Conservation (phyloP, 2,888 invertebrate species). For the Athalia circularis region DNA sequence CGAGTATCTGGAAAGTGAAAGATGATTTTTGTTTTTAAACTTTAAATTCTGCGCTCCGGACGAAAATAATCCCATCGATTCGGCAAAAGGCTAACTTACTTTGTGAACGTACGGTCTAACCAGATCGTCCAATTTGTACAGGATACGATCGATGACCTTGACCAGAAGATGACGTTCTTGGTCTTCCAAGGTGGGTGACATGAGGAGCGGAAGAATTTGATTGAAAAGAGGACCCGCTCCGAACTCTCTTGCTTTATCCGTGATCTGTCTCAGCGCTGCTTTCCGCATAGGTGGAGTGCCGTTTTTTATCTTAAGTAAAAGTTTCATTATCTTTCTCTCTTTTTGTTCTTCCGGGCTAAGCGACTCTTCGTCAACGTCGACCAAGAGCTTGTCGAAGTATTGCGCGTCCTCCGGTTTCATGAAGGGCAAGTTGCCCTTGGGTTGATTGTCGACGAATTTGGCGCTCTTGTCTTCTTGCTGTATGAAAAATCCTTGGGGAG, state of each 20-base stretch:
- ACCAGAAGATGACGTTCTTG: constrained; percentile 99
- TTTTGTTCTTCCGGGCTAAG: constrained; percentile 97
- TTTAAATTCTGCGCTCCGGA: background rate
- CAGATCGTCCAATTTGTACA: constrained; percentile 98
- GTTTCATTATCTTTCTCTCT: constrained; percentile 99
- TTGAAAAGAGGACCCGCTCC: constrained; percentile 99
- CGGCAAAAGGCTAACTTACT: constrained; percentile 71
- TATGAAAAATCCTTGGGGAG: constrained; percentile 95
- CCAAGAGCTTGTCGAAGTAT: constrained; percentile 98
- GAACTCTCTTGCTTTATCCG: constrained; percentile 98
- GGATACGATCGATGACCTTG: constrained; percentile 98
- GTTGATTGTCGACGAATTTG: constrained; percentile 97
- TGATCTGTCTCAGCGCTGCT: constrained; percentile 97
- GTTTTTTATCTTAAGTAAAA: constrained; percentile 98
- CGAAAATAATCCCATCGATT: background rate
- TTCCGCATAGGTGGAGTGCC: constrained; percentile 99
- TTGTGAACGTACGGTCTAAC: constrained; percentile 99
- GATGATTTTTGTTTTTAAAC: constrained; percentile 37
- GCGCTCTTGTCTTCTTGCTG: constrained; percentile 91
- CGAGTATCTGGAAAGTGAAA: constrained; percentile 83
- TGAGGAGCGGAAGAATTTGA: constrained; percentile 98
- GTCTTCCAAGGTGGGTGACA: constrained; percentile 99
- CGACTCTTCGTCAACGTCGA: constrained; percentile 98
- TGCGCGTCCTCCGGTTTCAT: constrained; percentile 99
- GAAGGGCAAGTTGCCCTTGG: constrained; percentile 97